Conservation (phyloP, 2,888 invertebrate genomes). For the Teleiodes luculella region DNA sequence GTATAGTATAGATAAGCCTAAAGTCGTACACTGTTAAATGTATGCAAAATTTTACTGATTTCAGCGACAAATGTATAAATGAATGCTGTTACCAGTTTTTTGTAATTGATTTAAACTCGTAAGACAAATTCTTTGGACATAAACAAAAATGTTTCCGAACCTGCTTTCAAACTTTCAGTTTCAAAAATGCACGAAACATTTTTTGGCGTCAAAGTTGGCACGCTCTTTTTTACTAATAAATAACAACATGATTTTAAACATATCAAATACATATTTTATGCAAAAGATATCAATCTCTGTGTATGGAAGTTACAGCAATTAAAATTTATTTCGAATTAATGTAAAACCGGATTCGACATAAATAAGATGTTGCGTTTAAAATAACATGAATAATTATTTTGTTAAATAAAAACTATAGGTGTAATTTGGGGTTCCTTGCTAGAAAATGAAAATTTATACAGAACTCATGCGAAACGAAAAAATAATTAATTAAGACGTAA, state of each 20-base stretch:
- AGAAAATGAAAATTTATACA: no score
- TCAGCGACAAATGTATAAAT: background rate
- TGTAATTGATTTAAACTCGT: slow-evolving; percentile 20
- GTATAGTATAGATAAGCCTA: no score
- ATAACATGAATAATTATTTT: slow-evolving; percentile 4
- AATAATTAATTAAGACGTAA: no score
- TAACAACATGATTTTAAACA: background rate
- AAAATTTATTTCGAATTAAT: slow-evolving; percentile 4
- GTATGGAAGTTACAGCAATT: slow-evolving; percentile 3
- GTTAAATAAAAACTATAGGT: background rate
- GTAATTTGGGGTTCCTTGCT: background rate
- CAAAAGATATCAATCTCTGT: background rate
- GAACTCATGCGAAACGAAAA: no score
- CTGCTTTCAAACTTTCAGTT: no score
- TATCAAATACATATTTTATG: background rate
- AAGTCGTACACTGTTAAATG: no score
- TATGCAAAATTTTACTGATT: no score
- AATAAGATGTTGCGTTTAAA: slow-evolving; percentile 7
- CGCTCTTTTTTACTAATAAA: background rate
- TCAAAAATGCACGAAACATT: background rate
- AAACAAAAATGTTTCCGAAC: no score
- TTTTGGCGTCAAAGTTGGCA: no score
- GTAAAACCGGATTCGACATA: background rate
- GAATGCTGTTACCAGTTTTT: slow-evolving; percentile 20
- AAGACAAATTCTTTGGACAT: slow-evolving; percentile 9